Evolutionary conservation across 2,113 vertebrate genomes (phyloP).

Genomic region (Gnathonemus longibarbis): DNA sequence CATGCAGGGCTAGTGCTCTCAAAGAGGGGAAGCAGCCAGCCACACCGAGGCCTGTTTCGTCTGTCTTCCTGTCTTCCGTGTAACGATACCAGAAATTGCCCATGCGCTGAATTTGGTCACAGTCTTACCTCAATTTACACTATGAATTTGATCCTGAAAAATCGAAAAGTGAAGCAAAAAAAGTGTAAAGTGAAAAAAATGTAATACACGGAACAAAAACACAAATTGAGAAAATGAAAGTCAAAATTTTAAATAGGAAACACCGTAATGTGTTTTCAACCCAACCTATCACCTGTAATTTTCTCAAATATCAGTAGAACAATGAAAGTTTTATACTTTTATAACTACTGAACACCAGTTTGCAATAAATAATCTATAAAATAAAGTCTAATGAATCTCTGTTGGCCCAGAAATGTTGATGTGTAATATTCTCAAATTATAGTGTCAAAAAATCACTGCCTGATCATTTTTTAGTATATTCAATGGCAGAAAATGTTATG

Average conservation of each 20-base stretch:
- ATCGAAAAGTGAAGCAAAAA: neutral
- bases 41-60: neutral
- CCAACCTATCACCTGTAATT: neutral
- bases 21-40: neutral
- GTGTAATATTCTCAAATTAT: neutral
- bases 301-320: neutral
- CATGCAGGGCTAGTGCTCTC: neutral
- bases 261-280: neutral
- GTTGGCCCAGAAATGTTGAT: neutral
- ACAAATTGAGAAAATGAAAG: neutral
- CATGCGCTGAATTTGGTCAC: neutral
- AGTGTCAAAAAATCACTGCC: neutral
- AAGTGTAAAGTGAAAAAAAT: neutral
- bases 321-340: neutral
- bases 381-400: neutral
- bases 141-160: neutral
- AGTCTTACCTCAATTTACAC: neutral
- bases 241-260: neutral
- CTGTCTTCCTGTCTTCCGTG: neutral
- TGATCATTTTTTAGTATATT: neutral
- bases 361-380: neutral
- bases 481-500: neutral
- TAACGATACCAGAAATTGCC: neutral
- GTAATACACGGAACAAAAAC: neutral
- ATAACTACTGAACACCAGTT: neutral